Conservation (phyloP, 2,797 vertebrate genomes). For the Aplochiton taeniatus region DNA sequence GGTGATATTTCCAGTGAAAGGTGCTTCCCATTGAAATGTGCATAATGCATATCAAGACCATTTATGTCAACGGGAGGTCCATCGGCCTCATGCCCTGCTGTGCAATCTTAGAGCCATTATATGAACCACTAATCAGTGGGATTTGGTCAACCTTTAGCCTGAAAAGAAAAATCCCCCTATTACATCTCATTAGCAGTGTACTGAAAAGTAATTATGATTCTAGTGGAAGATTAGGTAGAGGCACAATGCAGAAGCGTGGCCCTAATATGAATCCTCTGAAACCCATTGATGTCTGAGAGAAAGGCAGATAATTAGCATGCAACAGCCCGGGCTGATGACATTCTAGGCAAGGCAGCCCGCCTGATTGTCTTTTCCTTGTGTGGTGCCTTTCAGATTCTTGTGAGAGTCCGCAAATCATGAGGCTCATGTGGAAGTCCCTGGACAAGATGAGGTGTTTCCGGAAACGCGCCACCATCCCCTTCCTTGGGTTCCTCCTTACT, state of each 20-base stretch:
- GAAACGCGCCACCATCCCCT: conserved; percentile 91
- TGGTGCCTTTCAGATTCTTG: conserved; percentile 60
- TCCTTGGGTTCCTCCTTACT: conserved; percentile 91
- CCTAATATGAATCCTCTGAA: conserved; percentile 8
- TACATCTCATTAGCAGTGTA: conserved; percentile 26
- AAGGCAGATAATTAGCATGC: conserved; percentile 1
- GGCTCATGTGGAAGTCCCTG: conserved; percentile 83
- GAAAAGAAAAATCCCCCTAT: conserved; percentile 12
- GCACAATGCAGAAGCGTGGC: not conserved
- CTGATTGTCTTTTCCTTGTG: conserved; percentile 5
- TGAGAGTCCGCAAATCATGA: conserved; percentile 71
- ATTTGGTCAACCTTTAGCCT: not conserved
- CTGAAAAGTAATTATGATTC: conserved; percentile 23
- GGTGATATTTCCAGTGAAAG: too few relatives aligned
- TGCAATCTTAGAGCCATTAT: conserved; percentile 8
- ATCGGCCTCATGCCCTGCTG: not conserved
- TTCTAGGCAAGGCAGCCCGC: not conserved
- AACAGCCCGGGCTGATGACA: conserved; percentile 1
- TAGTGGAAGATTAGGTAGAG: conserved; percentile 24
- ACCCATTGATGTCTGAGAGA: conserved; percentile 10
- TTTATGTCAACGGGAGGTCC: not conserved
- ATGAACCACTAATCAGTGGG: not conserved
- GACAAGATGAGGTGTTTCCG: conserved; percentile 98
- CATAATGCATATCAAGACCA: too few relatives aligned
- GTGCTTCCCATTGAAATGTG: too few relatives aligned